Percentiles rank a stretch among this genome's conserved stretches.
phyloP scores from a whole-genome alignment of 2,797 vertebrate genomes.

The Pangasius larnaudii region DNA sequence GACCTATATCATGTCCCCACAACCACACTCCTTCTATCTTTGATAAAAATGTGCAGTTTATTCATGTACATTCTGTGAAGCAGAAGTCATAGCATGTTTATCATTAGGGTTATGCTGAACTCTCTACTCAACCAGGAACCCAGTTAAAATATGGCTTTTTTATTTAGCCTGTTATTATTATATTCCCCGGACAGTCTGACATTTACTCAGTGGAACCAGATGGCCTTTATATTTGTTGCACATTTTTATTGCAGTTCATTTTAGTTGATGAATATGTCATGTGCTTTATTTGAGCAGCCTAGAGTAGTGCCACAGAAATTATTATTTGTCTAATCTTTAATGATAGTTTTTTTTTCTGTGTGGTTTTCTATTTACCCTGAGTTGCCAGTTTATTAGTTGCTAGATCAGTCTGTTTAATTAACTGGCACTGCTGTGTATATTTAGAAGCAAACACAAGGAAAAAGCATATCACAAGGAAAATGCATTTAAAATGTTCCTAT shows the following conservation, averaged over 20 bases:
- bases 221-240: slow-evolving; percentile 29
- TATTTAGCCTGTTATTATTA: slow-evolving; percentile 18
- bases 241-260: slow-evolving; percentile 32
- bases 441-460: not conserved
- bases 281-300: not conserved
- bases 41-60: not conserved
- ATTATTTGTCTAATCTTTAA: slow-evolving; percentile 15
- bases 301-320: not conserved
- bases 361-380: not conserved
- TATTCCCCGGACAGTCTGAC: slow-evolving; percentile 23
- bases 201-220: slow-evolving; percentile 29
- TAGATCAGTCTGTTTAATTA: not conserved
- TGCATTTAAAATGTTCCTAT: not conserved
- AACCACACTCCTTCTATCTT: not conserved
- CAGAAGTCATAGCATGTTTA: not conserved
- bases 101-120: slow-evolving; percentile 6
- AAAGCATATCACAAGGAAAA: not conserved
- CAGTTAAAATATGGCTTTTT: not conserved
- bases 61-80: not conserved
- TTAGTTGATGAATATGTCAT: slow-evolving; percentile 16
- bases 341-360: not conserved
- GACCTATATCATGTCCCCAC: not conserved
- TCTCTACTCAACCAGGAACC: not conserved
- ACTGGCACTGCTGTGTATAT: not conserved
- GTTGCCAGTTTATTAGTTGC: slow-evolving; percentile 1